Conservation (phyloP, 2,888 invertebrate genomes). For the Netelia virgata region DNA sequence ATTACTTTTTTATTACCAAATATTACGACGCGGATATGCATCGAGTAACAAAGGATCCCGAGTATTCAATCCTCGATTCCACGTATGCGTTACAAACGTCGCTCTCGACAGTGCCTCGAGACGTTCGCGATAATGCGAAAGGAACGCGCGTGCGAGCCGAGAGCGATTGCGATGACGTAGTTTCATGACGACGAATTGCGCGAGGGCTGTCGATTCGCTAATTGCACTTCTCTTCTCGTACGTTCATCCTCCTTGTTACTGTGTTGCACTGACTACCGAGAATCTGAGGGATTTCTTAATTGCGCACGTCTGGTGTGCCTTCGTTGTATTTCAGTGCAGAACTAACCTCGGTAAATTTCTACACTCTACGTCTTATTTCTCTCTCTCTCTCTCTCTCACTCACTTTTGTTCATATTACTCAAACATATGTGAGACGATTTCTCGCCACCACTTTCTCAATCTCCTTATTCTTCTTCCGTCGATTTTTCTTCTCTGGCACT, state of each 20-base stretch:
- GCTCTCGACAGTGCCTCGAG: slow-evolving; percentile 1
- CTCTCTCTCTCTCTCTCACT: slow-evolving; percentile 61
- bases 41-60: slow-evolving; percentile 37
- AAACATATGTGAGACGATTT: slow-evolving; percentile 22
- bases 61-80: slow-evolving; percentile 47
- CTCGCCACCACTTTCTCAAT: slow-evolving; percentile 21
- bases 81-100: slow-evolving; percentile 4
- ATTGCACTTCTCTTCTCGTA: slow-evolving; percentile 74
- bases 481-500: slow-evolving; percentile 15
- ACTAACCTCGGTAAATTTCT: slow-evolving; percentile 68
- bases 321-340: slow-evolving; percentile 65
- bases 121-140: not conserved
- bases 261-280: slow-evolving; percentile 76
- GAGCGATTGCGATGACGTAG: slow-evolving; percentile 67
- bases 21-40: too few relatives aligned
- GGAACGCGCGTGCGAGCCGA: too few relatives aligned
- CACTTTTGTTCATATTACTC: slow-evolving; percentile 57
- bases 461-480: slow-evolving; percentile 44
- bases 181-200: slow-evolving; percentile 72
- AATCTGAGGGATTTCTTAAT: slow-evolving; percentile 83
- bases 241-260: slow-evolving; percentile 49
- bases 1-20: too few relatives aligned
- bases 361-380: slow-evolving; percentile 71
- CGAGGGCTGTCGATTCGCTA: slow-evolving; percentile 83
- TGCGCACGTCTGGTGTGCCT: slow-evolving; percentile 75